These are phyloP conservation scores for Falco columbarius DNA, from an alignment of 2,797 vertebrate genomes.

Conservation along the genomic window DNA sequence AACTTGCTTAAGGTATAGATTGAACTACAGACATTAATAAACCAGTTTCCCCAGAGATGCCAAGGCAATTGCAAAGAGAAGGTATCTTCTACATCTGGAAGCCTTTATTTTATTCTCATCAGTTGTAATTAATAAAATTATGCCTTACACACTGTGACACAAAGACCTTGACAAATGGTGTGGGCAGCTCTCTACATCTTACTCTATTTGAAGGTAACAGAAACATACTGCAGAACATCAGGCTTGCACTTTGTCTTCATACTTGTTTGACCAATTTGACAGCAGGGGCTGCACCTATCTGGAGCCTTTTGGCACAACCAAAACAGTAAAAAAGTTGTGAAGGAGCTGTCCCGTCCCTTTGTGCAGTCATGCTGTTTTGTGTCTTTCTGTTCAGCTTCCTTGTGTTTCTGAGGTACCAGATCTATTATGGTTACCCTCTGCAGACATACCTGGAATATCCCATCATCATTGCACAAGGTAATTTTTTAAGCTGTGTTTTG, in stretches of 20 bases:
- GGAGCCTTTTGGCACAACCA: neutral
- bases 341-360: neutral
- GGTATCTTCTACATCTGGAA: neutral
- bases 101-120: neutral
- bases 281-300: neutral
- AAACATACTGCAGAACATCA: neutral
- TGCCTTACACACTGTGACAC: neutral
- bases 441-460: constrained; percentile 94
- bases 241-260: neutral
- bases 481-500: neutral
- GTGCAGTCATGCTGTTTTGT: neutral
- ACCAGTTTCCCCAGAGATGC: neutral
- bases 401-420: constrained; percentile 93
- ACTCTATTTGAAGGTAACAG: neutral
- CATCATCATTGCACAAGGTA: constrained; percentile 93
- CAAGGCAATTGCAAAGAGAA: neutral
- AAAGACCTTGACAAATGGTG: neutral
- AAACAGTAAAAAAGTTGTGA: neutral
- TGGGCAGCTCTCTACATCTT: neutral
- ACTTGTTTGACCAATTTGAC: neutral
- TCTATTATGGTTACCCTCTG: constrained; percentile 89
- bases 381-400: constrained; percentile 82
- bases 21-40: neutral
- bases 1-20: neutral
- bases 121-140: neutral